Base-by-base conservation (phyloP, 2,113 vertebrate genomes). In the Atractosteus spatula region DNA sequence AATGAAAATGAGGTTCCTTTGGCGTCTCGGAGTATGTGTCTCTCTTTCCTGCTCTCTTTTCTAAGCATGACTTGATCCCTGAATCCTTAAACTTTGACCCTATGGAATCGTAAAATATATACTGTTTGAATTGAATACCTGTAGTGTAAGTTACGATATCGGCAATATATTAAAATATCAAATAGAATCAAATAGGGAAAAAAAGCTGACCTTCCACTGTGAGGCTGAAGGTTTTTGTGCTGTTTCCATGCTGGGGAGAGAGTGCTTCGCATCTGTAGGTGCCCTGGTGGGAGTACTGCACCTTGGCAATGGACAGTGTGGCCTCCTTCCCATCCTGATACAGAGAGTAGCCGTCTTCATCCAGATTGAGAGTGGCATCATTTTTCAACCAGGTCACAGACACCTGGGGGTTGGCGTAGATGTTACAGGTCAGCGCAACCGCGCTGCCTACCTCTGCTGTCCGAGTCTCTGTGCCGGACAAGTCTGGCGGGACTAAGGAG, bases 321-420 rank as follows among this genome's bases (percentile, higher is more conserved):
- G 79, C 81, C 0, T 16, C 77, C 1, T 72, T 17, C 3, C 85
- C 89, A 0, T 91, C 74, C 3, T 69, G 86, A 70, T 78, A 81
- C 59, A 87, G 14, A 0, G 16, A 55, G 71, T 87, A 83, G 51
- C 73, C 69, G 0, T 78, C 77, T 0, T 43, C 66, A 0, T 62
- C 3, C 5, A 90, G 81, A 73, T 90, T 84, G 61, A 91, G 71
- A 3, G 8, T 3, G 5, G 63, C 76, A 29, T 77, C 83, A 7
- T 91, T 78, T 13, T 76, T 76, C 14, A 57, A 76, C 91, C 91
- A 93, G 11, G 14, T 29, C 62, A 91, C 76, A 0, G 74, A 75
- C 16, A 91, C 78, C 2, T 81, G 68, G 29, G 91, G 91, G 73
- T 89, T 82, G 76, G 90, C 85, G 16, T 3, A 61, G 57, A 82